Conservation (phyloP, 1,140 invertebrate genomes). For the Bombyx mandarina region DNA sequence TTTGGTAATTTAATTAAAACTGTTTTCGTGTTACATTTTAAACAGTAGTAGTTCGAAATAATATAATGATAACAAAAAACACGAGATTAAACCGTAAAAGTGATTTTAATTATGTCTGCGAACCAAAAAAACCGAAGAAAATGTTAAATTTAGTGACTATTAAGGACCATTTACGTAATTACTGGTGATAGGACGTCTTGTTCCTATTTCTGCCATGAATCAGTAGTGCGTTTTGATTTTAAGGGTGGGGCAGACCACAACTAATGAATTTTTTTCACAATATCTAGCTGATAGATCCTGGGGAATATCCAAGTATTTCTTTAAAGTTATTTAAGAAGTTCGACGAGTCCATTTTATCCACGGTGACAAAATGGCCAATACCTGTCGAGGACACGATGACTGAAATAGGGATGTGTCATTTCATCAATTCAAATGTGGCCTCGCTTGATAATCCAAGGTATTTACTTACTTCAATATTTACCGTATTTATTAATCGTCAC, state of each 20-base stretch:
- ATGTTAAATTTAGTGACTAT: too few species aligned
- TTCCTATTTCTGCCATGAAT: too few species aligned
- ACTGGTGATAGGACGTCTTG: too few species aligned
- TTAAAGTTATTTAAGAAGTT: conserved; percentile 56
- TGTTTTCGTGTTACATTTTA: background rate
- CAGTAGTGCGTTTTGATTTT: too few species aligned
- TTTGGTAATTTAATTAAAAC: background rate
- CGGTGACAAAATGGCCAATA: conserved; percentile 48
- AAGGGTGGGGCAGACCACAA: background rate
- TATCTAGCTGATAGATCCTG: conserved; percentile 31
- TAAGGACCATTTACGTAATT: too few species aligned
- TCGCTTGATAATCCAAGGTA: conserved; percentile 43
- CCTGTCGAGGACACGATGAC: conserved; percentile 69
- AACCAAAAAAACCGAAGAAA: too few species aligned
- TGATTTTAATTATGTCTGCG: too few species aligned
- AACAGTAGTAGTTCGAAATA: too few species aligned
- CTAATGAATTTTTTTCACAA: background rate
- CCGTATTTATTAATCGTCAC: background rate
- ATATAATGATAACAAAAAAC: too few species aligned
- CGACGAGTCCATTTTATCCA: conserved; percentile 45
- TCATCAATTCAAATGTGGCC: conserved; percentile 73
- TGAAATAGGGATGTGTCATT: conserved; percentile 76
- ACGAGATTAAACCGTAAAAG: too few species aligned
- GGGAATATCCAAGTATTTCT: conserved; percentile 41
- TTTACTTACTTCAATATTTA: conserved; percentile 12